Conservation (phyloP, 2,113 vertebrate species). For the Anas platyrhynchos region DNA sequence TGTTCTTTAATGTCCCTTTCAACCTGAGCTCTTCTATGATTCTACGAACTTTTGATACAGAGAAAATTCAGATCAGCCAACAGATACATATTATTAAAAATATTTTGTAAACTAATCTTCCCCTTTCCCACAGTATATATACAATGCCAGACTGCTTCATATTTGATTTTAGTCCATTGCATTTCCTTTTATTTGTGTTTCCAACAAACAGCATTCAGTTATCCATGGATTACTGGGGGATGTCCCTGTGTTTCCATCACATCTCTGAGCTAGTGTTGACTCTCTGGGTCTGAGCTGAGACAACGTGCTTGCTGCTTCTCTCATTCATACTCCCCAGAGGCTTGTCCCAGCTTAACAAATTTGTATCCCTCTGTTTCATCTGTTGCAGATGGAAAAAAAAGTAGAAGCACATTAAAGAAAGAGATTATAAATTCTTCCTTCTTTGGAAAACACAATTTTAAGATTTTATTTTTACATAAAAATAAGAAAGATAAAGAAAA, state of each 20-base stretch:
- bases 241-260: neutral
- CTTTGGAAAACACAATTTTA: neutral
- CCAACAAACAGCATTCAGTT: neutral
- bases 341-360: neutral
- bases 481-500: neutral
- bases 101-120: neutral
- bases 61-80: neutral
- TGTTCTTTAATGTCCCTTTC: too few species aligned
- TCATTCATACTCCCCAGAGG: too few species aligned
- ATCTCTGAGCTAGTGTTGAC: neutral
- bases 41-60: neutral
- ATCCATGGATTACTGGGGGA: neutral
- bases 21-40: too few species aligned
- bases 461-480: neutral
- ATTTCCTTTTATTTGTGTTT: neutral
- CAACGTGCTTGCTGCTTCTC: neutral
- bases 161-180: neutral
- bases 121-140: neutral
- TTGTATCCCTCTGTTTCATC: neutral
- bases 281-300: neutral
- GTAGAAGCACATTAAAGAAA: rapidly evolving
- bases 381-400: neutral
- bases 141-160: neutral
- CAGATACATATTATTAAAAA: neutral
- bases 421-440: neutral